Conservation (phyloP, 1,140 invertebrate genomes). For the Leptinotarsa lineolata region DNA sequence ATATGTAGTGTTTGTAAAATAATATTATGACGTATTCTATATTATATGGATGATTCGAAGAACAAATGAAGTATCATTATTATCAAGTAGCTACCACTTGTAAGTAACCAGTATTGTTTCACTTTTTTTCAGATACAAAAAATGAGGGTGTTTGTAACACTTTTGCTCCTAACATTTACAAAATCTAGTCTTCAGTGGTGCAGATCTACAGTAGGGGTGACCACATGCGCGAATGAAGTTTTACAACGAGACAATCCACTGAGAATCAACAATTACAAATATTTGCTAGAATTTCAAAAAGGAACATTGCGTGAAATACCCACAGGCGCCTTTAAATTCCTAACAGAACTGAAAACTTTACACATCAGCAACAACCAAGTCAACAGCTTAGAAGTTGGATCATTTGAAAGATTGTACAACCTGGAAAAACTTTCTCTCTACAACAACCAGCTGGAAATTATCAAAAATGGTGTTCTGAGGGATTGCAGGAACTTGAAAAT, state of each 20-base stretch:
- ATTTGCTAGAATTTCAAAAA: slow-evolving; percentile 19
- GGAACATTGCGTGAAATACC: slow-evolving; percentile 26
- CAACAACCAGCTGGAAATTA: slow-evolving; percentile 31
- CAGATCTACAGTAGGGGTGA: slow-evolving; percentile 28
- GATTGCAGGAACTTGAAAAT: slow-evolving; percentile 29
- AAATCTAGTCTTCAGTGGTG: slow-evolving; percentile 24
- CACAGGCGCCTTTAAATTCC: slow-evolving; percentile 20
- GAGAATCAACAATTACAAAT: slow-evolving; percentile 30
- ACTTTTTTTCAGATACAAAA: too few species aligned
- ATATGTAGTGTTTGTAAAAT: too few species aligned
- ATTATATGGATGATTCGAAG: too few species aligned
- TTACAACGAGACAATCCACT: slow-evolving; percentile 22
- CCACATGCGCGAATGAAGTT: slow-evolving; percentile 27
- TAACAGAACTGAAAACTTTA: slow-evolving; percentile 29
- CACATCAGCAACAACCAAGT: slow-evolving; percentile 33
- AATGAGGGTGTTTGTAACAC: neutral
- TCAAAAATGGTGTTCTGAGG: slow-evolving; percentile 28
- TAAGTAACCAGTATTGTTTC: too few species aligned
- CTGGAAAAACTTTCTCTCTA: slow-evolving; percentile 36
- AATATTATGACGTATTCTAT: too few species aligned
- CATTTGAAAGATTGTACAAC: slow-evolving; percentile 27
- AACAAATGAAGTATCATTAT: too few species aligned
- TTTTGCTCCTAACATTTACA: neutral
- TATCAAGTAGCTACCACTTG: too few species aligned
- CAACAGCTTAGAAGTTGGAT: slow-evolving; percentile 28